A percentile compares a stretch with the other conserved stretches of the same genome.
Evolutionary conservation across 2,888 invertebrate genomes (phyloP).

Genomic region (Ennomos quercinarius): DNA sequence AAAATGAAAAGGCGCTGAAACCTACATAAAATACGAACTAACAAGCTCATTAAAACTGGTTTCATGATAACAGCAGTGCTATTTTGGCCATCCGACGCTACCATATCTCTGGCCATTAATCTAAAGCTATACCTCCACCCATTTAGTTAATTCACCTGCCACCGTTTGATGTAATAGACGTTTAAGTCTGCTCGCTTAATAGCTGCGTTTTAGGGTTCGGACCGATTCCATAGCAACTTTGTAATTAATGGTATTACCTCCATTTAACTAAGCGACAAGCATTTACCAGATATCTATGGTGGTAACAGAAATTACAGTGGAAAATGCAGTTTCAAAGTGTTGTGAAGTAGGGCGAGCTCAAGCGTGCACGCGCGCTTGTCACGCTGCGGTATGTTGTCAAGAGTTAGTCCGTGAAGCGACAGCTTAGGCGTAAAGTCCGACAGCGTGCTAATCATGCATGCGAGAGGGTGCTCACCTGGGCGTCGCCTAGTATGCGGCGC

Average conservation of each 20-base stretch:
- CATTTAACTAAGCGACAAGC: constrained; percentile 30
- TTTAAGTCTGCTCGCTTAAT: constrained; percentile 57
- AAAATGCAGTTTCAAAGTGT: constrained; percentile 30
- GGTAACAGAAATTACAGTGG: constrained; percentile 2
- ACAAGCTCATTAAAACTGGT: constrained; percentile 38
- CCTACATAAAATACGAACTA: constrained; percentile 33
- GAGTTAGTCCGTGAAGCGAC: constrained; percentile 40
- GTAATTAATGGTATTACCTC: constrained; percentile 52
- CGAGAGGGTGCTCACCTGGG: constrained; percentile 86
- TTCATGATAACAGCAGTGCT: constrained; percentile 47
- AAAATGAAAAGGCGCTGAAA: constrained; percentile 33
- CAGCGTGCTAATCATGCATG: constrained; percentile 49
- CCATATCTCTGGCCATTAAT: constrained; percentile 67
- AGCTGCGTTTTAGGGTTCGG: constrained; percentile 48
- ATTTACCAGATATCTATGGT: constrained; percentile 20
- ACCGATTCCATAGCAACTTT: constrained; percentile 47
- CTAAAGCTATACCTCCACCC: constrained; percentile 54
- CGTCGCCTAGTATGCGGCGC: constrained; percentile 94
- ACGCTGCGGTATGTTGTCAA: constrained; percentile 40
- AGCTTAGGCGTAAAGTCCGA: constrained; percentile 42
- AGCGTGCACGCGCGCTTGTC: constrained; percentile 40
- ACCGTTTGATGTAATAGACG: constrained; percentile 66
- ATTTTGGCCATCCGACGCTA: constrained; percentile 53
- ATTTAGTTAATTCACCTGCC: constrained; percentile 70
- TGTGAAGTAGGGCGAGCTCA: constrained; percentile 35